Base-by-base conservation (phyloP, 2,113 vertebrate genomes). In the Dicrurus megarhynchus region DNA sequence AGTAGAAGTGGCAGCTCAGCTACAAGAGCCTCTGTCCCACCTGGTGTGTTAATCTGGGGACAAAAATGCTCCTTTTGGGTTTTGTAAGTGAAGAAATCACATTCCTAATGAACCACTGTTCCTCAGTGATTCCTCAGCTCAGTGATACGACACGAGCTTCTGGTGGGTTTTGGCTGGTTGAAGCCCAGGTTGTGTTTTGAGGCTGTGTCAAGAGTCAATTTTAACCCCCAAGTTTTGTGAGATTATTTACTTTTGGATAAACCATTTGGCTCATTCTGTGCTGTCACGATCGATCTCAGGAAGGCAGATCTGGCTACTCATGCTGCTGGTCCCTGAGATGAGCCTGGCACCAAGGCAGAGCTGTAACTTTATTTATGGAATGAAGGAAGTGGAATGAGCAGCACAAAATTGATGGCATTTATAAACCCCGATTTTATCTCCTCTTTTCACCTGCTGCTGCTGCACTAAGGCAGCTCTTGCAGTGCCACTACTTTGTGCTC, bases 121-220 rank as follows among this genome's bases (percentile, higher is more conserved):
- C 33, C 13, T n/a, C n/a, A n/a, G n/a, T n/a, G n/a, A n/a, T n/a
- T n/a, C n/a, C n/a, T 70, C 64, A 42, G 30, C 39, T 49, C 10
- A 16, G 21, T 24, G 7, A 24, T 30, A 18, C 9, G 5, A 1
- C 1, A 11, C 1, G 0, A 42, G 23, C 28, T 61, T 32, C 41
- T 67, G 80, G 13, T 18, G 73, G 23, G 7, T n/a, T 60, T 56
- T 10, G 42, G 49, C 55, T 84, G 50, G 12, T 52, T 42, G 79
- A 33, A 47, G 50, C 67, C 61, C 55, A 78, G 67, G 56, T 32
- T 39, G 39, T 71, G 30, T 61, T 53, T 68, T 4, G 63, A 60
- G 49, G 12, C 56, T 65, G 9, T 22, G 16, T 22, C 39, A 28
- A 70, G 44, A 55, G 7, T 16, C 10, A 30, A 6, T 64, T 49